Evolutionary conservation across 2,113 vertebrate species (phyloP).

Genomic region (Phrynocephalus versicolor): DNA sequence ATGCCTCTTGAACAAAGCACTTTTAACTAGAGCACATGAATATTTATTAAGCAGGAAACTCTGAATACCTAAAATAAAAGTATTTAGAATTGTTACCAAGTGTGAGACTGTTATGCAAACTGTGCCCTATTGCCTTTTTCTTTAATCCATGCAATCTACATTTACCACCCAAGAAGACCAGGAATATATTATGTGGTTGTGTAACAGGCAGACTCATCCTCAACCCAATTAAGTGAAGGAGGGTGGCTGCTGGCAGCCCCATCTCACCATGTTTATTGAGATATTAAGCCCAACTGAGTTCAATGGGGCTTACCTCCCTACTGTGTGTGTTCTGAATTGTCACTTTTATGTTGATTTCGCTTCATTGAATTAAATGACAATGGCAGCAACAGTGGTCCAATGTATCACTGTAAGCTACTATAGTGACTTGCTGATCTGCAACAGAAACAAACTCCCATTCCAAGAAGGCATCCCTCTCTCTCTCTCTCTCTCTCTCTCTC

Average conservation of each 20-base stretch:
- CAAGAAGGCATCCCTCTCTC: neutral
- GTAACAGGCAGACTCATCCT: conserved; percentile 3
- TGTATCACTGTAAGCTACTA: conserved; percentile 2
- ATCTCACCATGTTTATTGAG: conserved; percentile 20
- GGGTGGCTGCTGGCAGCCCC: neutral
- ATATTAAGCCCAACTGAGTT: conserved; percentile 13
- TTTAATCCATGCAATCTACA: conserved; percentile 5
- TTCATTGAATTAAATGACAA: conserved; percentile 27
- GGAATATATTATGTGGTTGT: conserved; percentile 2
- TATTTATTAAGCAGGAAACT: neutral
- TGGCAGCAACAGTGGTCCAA: conserved; percentile 6
- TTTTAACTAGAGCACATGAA: neutral
- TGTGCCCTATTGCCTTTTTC: neutral
- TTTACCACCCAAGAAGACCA: conserved; percentile 19
- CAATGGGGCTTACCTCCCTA: conserved; percentile 16
- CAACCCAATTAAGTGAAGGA: conserved; percentile 3
- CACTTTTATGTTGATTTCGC: conserved; percentile 16
- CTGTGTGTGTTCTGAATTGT: conserved; percentile 4
- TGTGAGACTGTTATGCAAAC: neutral
- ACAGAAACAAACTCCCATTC: neutral
- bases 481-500: too few relatives aligned
- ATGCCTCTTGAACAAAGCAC: neutral
- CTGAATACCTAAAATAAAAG: neutral
- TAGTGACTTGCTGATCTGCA: conserved; percentile 1
- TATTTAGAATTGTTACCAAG: neutral